A percentile compares a stretch with the other conserved stretches of the same genome.
These are phyloP conservation scores for Atherinosoma microstoma DNA, from an alignment of 2,797 vertebrate genomes.

Conservation along the genomic window DNA sequence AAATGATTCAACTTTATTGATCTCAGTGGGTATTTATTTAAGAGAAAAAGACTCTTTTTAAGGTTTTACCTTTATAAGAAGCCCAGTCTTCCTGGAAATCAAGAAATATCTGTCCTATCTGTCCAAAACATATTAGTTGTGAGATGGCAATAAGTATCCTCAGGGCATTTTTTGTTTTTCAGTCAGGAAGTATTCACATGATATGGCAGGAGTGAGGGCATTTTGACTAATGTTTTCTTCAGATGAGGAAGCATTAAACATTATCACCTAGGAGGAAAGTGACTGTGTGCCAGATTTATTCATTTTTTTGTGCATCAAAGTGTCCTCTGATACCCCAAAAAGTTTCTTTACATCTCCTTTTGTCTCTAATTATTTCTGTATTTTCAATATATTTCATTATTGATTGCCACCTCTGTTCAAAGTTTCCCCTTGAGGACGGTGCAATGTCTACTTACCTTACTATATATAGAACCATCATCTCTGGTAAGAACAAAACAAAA, in stretches of 20 bases:
- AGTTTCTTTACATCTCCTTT: conserved; percentile 4
- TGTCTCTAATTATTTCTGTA: conserved; percentile 8
- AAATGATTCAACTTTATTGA: conserved; percentile 38
- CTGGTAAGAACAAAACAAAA: conserved; percentile 21
- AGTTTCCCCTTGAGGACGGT: neutral
- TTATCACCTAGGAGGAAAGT: neutral
- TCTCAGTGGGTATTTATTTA: conserved; percentile 4
- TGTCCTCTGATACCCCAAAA: neutral
- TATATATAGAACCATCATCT: neutral
- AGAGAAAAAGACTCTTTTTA: neutral
- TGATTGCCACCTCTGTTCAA: neutral
- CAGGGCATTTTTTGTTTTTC: neutral
- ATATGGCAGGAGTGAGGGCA: too few relatives aligned
- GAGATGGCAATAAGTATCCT: neutral
- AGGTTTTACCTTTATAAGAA: neutral
- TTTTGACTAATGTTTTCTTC: conserved; percentile 9
- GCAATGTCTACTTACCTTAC: neutral
- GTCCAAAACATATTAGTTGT: neutral
- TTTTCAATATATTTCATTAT: conserved; percentile 2
- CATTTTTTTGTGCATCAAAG: conserved; percentile 1
- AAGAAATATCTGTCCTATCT: neutral
- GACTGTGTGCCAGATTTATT: neutral
- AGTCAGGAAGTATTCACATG: neutral
- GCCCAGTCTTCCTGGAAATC: neutral
- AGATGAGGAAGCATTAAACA: neutral